Conservation (phyloP, 2,797 vertebrate genomes). For the Malurus splendens region DNA sequence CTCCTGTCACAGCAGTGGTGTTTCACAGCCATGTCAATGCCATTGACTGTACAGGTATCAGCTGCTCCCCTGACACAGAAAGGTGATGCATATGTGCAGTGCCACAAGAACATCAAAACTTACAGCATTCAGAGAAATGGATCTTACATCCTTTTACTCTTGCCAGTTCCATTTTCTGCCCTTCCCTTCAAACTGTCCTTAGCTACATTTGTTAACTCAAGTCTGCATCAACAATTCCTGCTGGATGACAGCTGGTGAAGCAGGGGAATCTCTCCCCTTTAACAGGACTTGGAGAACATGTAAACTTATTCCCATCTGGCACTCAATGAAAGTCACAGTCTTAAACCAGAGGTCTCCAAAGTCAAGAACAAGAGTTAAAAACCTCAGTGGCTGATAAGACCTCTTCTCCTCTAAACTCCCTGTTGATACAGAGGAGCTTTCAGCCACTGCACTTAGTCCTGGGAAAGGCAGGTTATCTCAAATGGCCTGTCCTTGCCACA, state of each 20-base stretch:
- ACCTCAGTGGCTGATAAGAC: background rate
- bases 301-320: background rate
- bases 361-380: background rate
- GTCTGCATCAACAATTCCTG: background rate
- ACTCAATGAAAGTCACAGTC: background rate
- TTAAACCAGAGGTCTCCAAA: background rate
- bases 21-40: background rate
- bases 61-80: background rate
- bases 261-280: background rate
- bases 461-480: background rate
- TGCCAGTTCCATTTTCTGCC: background rate
- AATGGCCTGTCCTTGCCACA: background rate
- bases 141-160: background rate
- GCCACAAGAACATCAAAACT: background rate
- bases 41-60: rapidly evolving
- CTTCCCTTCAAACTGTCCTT: background rate
- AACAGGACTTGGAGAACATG: background rate
- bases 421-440: background rate
- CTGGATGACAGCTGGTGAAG: background rate
- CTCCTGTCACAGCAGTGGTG: background rate
- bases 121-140: background rate
- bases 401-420: background rate
- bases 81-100: background rate
- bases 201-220: background rate
- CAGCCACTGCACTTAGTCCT: background rate